A percentile compares a stretch with the other conserved stretches of the same genome.
Evolutionary conservation across 2,113 vertebrate genomes (phyloP).

Genomic region (Baryphthengus martii): DNA sequence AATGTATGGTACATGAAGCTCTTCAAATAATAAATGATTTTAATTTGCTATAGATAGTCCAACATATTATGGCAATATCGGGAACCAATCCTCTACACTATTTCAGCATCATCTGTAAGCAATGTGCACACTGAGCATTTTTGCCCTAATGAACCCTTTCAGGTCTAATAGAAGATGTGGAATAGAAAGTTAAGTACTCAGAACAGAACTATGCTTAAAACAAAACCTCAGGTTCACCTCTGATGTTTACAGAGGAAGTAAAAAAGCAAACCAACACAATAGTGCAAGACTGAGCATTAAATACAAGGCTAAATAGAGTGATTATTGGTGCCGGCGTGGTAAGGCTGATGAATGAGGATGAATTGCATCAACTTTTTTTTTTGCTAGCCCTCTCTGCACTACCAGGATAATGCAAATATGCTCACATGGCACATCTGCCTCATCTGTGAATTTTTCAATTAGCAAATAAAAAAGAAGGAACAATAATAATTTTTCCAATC

Average conservation of each 20-base stretch:
- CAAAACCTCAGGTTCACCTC: background rate
- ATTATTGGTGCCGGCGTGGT: background rate
- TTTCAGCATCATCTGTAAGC: background rate
- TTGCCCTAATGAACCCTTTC: background rate
- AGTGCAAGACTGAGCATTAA: background rate
- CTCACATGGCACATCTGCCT: background rate
- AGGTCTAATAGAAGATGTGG: background rate
- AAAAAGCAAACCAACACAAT: background rate
- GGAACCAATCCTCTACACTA: background rate
- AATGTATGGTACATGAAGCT: background rate
- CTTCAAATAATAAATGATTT: background rate
- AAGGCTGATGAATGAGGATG: background rate
- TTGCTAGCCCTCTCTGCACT: background rate
- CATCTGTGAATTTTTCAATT: background rate
- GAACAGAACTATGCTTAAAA: background rate
- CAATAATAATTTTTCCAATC: background rate
- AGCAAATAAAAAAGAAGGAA: background rate
- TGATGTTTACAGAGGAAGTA: background rate
- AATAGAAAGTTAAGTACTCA: background rate
- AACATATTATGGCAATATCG: background rate
- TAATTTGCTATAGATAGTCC: conserved; percentile 29
- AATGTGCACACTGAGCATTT: background rate
- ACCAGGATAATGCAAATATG: background rate
- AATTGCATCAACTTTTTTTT: background rate
- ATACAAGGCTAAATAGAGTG: background rate